Conservation (phyloP, 2,113 vertebrate genomes). For the Ageneiosus marmoratus region DNA sequence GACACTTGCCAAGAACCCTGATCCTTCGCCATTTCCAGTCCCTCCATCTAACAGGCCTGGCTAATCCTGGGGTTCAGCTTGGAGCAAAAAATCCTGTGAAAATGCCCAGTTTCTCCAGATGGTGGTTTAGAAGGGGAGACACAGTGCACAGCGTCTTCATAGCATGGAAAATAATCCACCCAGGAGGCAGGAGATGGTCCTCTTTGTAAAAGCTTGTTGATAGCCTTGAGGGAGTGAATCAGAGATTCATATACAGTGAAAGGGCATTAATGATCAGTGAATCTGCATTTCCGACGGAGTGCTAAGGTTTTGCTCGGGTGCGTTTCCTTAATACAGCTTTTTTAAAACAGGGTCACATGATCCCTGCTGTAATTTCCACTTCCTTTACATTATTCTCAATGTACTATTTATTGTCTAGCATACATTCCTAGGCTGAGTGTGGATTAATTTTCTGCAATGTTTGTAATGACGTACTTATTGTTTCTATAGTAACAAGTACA, state of each 20-base stretch:
- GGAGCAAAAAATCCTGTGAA: conserved; percentile 16
- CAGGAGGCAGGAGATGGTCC: conserved; percentile 19
- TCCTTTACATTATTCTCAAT: neutral
- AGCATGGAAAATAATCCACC: conserved; percentile 53
- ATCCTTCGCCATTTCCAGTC: conserved; percentile 18
- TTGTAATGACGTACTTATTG: no score
- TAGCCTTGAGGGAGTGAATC: conserved; percentile 11
- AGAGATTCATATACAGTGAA: conserved; percentile 11
- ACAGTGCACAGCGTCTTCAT: conserved; percentile 45
- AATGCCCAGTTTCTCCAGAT: conserved; percentile 47
- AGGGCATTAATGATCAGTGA: conserved; percentile 41
- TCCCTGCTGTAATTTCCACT: conserved; percentile 17
- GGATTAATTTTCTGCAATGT: no score
- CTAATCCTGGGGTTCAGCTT: conserved; percentile 27
- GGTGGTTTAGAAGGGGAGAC: neutral
- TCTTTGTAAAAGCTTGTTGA: conserved; percentile 10
- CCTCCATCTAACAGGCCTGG: neutral
- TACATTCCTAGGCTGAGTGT: no score
- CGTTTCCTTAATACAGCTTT: conserved; percentile 35
- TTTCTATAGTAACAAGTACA: neutral
- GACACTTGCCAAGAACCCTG: conserved; percentile 54
- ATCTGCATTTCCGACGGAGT: conserved; percentile 35
- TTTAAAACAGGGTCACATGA: conserved; percentile 35
- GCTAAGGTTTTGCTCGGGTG: conserved; percentile 1
- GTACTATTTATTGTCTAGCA: neutral